A percentile compares a stretch with the other conserved stretches of the same genome.
phyloP scores from a whole-genome alignment of 2,797 vertebrate species.

The Falco peregrinus region DNA sequence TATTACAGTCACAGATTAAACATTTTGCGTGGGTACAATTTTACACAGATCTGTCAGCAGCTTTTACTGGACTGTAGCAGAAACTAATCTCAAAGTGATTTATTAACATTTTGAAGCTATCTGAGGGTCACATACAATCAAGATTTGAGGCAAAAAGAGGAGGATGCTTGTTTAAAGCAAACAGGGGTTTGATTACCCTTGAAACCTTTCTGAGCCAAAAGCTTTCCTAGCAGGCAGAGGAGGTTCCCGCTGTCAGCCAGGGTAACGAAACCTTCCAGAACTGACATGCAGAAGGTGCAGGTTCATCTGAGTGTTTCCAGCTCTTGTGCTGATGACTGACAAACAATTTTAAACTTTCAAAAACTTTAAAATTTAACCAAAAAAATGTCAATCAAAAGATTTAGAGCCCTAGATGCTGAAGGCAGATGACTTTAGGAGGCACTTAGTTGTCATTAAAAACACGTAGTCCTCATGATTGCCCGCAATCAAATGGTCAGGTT shows the following conservation, averaged over 20 bases:
- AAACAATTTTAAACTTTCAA: background rate
- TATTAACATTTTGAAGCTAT: background rate
- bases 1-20: background rate
- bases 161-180: background rate
- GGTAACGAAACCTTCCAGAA: background rate
- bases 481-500: background rate
- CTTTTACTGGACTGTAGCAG: background rate
- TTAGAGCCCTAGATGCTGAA: background rate
- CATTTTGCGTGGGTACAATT: background rate
- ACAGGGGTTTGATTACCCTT: background rate
- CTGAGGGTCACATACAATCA: constrained; percentile 15
- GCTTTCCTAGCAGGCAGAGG: background rate
- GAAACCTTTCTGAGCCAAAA: background rate
- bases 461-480: background rate
- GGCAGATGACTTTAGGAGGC: background rate
- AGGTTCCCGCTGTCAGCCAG: background rate
- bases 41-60: background rate
- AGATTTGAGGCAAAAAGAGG: background rate
- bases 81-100: constrained; percentile 7
- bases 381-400: background rate
- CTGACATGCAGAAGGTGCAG: background rate
- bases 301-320: background rate
- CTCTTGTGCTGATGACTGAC: background rate
- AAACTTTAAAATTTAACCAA: background rate
- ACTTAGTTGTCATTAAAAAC: background rate